These are phyloP conservation scores for Leptogaster cylindrica DNA, from an alignment of 2,888 invertebrate species.

Conservation along the genomic window DNA sequence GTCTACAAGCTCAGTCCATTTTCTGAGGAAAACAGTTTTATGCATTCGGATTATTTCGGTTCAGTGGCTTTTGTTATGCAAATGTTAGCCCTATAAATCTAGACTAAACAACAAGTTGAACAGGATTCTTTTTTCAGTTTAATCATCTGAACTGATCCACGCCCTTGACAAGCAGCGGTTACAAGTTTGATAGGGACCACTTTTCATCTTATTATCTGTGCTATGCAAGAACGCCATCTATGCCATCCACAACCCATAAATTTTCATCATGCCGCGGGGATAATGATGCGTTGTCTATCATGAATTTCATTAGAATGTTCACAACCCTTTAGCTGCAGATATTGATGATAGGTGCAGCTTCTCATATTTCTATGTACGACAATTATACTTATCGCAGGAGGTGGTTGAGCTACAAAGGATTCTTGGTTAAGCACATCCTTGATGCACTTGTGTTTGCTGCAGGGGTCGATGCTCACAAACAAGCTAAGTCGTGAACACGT, in stretches of 20 bases:
- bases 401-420: too few species aligned
- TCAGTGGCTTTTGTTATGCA: conserved; percentile 23
- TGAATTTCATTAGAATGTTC: conserved; percentile 38
- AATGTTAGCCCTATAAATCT: conserved; percentile 22
- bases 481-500: too few species aligned
- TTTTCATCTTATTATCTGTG: conserved; percentile 28
- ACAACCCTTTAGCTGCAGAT: too few species aligned
- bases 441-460: too few species aligned
- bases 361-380: too few species aligned
- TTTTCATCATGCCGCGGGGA: conserved; percentile 35
- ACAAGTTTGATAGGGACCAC: conserved; percentile 16
- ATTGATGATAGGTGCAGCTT: too few species aligned
- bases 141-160: conserved; percentile 19
- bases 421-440: too few species aligned
- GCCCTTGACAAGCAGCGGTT: conserved; percentile 28
- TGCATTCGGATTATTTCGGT: background rate
- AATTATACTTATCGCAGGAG: too few species aligned
- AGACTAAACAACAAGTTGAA: background rate
- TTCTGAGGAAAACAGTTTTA: background rate
- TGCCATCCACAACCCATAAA: conserved; percentile 33
- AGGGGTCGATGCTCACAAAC: too few species aligned
- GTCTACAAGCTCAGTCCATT: background rate
- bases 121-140: conserved; percentile 13
- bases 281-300: conserved; percentile 47
- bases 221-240: background rate